Percentiles rank a stretch among this genome's conserved stretches.
These are phyloP conservation scores for Oceanites oceanicus DNA, from an alignment of 2,113 vertebrate genomes.

Conservation along the genomic window DNA sequence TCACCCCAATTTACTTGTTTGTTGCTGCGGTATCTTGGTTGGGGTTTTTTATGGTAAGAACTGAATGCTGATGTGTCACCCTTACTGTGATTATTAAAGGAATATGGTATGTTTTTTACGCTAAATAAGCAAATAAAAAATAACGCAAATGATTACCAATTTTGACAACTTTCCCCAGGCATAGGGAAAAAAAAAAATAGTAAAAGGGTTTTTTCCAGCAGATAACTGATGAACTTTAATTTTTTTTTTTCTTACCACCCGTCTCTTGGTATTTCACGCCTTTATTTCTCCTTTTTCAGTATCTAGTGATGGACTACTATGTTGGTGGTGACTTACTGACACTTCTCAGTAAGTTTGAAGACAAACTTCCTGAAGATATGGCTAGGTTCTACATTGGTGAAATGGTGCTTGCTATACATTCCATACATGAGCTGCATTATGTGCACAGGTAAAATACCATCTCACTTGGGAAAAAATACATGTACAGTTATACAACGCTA, in stretches of 20 bases:
- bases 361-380: slow-evolving; percentile 97
- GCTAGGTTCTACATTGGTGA: slow-evolving; percentile 94
- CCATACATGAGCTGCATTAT: slow-evolving; percentile 94
- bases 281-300: slow-evolving; percentile 72
- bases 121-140: background rate
- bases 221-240: background rate
- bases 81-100: background rate
- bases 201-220: rapidly evolving
- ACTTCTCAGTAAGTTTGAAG: slow-evolving; percentile 97
- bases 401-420: slow-evolving; percentile 96
- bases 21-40: background rate
- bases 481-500: background rate
- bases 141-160: background rate
- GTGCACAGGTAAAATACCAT: slow-evolving; percentile 84
- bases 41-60: background rate
- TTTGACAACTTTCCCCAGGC: background rate
- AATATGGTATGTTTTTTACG: background rate
- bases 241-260: background rate
- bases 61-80: background rate
- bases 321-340: slow-evolving; percentile 96
- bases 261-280: background rate
- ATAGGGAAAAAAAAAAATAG: background rate
- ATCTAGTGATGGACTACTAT: slow-evolving; percentile 99
- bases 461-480: background rate
- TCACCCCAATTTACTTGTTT: background rate